Evolutionary conservation across 2,113 vertebrate species (phyloP), one percentile per base, ranked within the genome.

Genomic region (Tiliqua scincoides): DNA sequence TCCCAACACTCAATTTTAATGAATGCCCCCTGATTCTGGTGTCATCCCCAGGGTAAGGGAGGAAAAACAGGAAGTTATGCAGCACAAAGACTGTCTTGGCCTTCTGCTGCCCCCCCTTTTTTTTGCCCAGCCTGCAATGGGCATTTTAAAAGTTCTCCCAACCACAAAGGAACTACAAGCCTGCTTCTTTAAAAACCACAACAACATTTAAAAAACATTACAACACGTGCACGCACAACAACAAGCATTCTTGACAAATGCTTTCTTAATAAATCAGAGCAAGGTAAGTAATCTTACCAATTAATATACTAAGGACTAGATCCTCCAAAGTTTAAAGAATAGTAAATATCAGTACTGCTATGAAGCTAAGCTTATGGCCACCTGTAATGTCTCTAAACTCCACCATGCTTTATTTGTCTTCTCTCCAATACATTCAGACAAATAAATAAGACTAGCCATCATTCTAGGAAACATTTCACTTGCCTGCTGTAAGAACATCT

Each of bases 401-500:
- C 1, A 0, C 0, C 1, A 1, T 6, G 11, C 37, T 3, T 1
- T 1, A 11, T 3, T 2, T 0, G 0, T 18, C 1, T 30, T 14
- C 21, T 12, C 0, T 6, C 12, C 27, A 74, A n/a, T 6, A 72
- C 23, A 43, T 32, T n/a, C 15, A 75, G 7, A 7, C 25, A 5
- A 27, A 1, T 1, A 2, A 0, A 0, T 7, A 17, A 6, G 1
- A 1, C 23, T 3, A 1, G 27, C 14, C 1, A 4, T 32, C 12
- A 25, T 79, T 12, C 37, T 43, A 73, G 0, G 2, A 9, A 12
- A 54, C 2, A 0, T 5, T 27, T 70, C 1, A 94, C 95, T 96
- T 95, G 97, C 98, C 98, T 99, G 98, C 86, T 99, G 98, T 65
- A 99, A 96, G 94, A 99, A 98, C 98, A 99, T 98, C 92, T 98